Conservation (phyloP, 2,797 vertebrate species). For the Chrysocyon brachyurus region DNA sequence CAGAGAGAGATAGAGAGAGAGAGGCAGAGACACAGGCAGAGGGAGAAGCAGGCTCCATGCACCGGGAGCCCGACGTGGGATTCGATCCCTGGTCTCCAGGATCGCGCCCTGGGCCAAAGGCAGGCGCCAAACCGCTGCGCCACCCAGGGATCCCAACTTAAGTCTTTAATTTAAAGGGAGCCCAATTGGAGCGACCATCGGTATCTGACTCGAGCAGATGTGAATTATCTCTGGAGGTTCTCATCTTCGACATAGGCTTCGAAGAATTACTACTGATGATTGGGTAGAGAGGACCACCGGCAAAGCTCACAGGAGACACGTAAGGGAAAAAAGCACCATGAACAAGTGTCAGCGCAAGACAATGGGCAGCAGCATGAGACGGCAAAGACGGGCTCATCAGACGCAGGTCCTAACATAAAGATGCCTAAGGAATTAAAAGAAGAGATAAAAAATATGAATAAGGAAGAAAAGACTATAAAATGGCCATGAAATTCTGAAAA, state of each 20-base stretch:
- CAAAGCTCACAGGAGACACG: background rate
- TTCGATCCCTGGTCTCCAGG: too few species aligned
- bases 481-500: background rate
- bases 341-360: accelerated
- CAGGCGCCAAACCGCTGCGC: too few species aligned
- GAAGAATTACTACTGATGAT: background rate
- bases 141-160: too few species aligned
- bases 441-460: background rate
- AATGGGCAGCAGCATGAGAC: accelerated
- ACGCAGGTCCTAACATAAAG: background rate
- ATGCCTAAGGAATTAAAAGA: background rate
- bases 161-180: background rate
- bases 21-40: too few species aligned
- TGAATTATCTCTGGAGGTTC: background rate
- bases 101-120: too few species aligned
- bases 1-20: too few species aligned
- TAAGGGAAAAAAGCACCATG: background rate
- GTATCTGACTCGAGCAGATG: background rate
- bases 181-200: too few species aligned
- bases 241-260: background rate
- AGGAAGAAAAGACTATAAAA: background rate
- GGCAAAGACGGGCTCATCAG: background rate
- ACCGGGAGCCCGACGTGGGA: too few species aligned
- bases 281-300: too few species aligned
- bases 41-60: too few species aligned